These are phyloP conservation scores for Ornithoptera priamus DNA, from an alignment of 2,888 invertebrate species.

Conservation along the genomic window DNA sequence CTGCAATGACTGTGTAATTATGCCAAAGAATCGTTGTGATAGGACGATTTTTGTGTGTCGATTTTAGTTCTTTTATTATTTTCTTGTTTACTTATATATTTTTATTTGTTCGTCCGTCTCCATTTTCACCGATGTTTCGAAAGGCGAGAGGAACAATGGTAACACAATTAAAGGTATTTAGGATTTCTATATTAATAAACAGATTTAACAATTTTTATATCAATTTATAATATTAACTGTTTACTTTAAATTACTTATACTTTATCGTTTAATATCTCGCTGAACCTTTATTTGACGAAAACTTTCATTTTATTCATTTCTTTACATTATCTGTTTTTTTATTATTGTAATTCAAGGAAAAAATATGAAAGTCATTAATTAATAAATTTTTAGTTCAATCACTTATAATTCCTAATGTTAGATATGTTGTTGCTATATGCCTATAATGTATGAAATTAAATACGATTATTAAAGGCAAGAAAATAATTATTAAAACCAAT, in stretches of 20 bases:
- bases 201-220: not conserved
- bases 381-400: too few species aligned
- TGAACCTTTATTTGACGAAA: too few species aligned
- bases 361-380: too few species aligned
- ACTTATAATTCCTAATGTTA: too few species aligned
- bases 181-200: conserved; percentile 31
- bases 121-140: conserved; percentile 66
- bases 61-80: conserved; percentile 48
- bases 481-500: too few species aligned
- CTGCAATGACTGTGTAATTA: conserved; percentile 54
- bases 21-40: conserved; percentile 73
- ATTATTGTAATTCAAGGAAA: too few species aligned
- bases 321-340: too few species aligned
- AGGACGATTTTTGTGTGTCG: conserved; percentile 61
- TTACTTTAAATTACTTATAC: not conserved
- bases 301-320: too few species aligned
- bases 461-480: too few species aligned
- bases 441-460: too few species aligned
- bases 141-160: conserved; percentile 73
- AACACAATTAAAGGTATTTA: conserved; percentile 68
- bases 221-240: not conserved
- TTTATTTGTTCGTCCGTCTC: conserved; percentile 40
- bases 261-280: too few species aligned
- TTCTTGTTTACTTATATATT: conserved; percentile 40
- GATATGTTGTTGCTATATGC: too few species aligned